Percentiles rank a stretch among this genome's conserved stretches.
phyloP scores from a whole-genome alignment of 2,888 invertebrate genomes.

The Dorcus hopei region DNA sequence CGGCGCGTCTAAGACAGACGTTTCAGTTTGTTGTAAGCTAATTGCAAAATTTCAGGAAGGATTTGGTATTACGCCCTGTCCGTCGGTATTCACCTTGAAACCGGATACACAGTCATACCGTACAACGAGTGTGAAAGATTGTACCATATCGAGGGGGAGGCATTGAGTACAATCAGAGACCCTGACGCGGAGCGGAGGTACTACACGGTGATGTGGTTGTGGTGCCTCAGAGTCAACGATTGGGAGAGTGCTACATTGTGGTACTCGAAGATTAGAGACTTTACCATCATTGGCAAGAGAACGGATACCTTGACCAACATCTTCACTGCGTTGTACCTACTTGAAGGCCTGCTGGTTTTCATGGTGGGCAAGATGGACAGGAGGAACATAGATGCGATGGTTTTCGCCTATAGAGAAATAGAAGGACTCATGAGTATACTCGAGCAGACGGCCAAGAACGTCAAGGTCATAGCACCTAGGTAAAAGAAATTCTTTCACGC shows the following conservation, averaged over 20 bases:
- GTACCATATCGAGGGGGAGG: constrained; percentile 55
- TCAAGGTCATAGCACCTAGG: constrained; percentile 45
- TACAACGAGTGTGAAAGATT: constrained; percentile 54
- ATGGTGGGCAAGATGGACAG: constrained; percentile 48
- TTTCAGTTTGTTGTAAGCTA: background rate
- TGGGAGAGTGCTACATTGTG: constrained; percentile 59
- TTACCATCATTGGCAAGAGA: constrained; percentile 34
- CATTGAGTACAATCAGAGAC: constrained; percentile 48
- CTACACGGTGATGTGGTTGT: constrained; percentile 59
- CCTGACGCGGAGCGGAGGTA: constrained; percentile 56
- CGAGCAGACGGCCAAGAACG: constrained; percentile 32
- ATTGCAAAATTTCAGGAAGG: constrained; percentile 41
- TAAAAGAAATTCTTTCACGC: too few species aligned
- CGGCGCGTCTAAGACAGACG: background rate
- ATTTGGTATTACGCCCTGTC: constrained; percentile 62
- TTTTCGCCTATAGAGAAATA: constrained; percentile 36
- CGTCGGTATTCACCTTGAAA: constrained; percentile 58
- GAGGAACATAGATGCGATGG: constrained; percentile 34
- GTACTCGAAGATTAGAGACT: constrained; percentile 51
- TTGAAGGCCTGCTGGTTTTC: constrained; percentile 57
- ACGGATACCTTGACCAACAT: constrained; percentile 44
- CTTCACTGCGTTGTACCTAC: constrained; percentile 52
- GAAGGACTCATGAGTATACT: constrained; percentile 35
- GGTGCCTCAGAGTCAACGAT: constrained; percentile 57
- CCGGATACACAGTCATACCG: constrained; percentile 55